Conservation (phyloP, 1,140 invertebrate species). For the Magallana angulata region DNA sequence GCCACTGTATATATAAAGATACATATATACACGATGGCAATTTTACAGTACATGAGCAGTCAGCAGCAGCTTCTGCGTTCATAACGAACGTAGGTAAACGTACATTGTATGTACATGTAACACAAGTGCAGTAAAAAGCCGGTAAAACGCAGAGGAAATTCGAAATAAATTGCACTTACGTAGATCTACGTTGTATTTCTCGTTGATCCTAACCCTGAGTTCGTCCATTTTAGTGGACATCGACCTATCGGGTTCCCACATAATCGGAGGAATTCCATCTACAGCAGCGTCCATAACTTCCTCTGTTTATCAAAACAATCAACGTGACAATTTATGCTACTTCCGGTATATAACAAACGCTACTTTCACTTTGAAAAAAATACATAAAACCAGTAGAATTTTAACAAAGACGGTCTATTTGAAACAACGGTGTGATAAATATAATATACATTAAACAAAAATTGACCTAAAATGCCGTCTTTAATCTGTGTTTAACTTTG, state of each 20-base stretch:
- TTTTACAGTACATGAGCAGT: too few species aligned
- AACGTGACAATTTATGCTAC: constrained; percentile 18
- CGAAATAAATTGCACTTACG: constrained; percentile 59
- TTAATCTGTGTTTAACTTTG: too few species aligned
- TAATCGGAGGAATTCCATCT: constrained; percentile 49
- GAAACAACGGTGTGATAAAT: too few species aligned
- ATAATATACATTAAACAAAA: too few species aligned
- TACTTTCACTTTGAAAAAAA: constrained; percentile 24
- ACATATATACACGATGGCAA: too few species aligned
- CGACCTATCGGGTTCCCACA: constrained; percentile 71
- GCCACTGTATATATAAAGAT: too few species aligned
- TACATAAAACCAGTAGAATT: background rate
- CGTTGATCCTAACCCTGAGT: constrained; percentile 70
- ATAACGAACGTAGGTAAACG: background rate
- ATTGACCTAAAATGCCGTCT: too few species aligned
- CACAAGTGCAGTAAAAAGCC: constrained; percentile 54
- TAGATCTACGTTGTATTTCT: constrained; percentile 69
- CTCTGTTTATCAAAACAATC: constrained; percentile 47
- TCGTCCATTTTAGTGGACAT: constrained; percentile 72
- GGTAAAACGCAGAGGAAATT: background rate
- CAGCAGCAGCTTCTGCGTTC: too few species aligned
- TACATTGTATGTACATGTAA: background rate
- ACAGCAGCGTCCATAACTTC: background rate
- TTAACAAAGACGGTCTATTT: too few species aligned
- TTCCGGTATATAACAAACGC: background rate